Evolutionary conservation across 2,888 invertebrate genomes (phyloP).

Genomic region (Melanophora roralis): DNA sequence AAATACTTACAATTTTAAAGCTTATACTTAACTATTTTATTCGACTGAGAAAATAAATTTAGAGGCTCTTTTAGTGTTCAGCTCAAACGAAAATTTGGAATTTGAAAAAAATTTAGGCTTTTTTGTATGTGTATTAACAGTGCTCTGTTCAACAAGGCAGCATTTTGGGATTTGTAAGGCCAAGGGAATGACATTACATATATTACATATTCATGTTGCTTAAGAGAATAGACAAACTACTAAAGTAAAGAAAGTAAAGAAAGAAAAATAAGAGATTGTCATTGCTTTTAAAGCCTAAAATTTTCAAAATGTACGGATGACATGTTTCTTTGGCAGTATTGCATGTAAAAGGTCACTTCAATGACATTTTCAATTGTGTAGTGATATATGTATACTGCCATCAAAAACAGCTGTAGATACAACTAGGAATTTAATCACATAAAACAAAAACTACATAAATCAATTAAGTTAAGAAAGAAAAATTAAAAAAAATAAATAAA

Average conservation of each 20-base stretch:
- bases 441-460: not conserved
- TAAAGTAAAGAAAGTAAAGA: conserved; percentile 3
- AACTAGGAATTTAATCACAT: not conserved
- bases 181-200: conserved; percentile 60
- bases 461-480: not conserved
- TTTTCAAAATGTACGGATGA: conserved; percentile 25
- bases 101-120: not conserved
- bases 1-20: no score
- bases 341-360: conserved; percentile 34
- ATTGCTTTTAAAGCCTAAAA: conserved; percentile 27
- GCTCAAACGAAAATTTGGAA: not conserved
- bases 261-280: conserved; percentile 9
- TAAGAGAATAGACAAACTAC: conserved; percentile 29
- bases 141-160: conserved; percentile 18
- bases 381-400: no score
- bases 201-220: conserved; percentile 64
- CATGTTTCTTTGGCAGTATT: conserved; percentile 39
- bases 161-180: conserved; percentile 59
- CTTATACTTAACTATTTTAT: no score
- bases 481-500: not conserved
- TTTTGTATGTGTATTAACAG: conserved; percentile 23
- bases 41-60: no score
- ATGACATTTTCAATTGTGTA: conserved; percentile 13
- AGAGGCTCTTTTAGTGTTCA: not conserved
- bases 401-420: not conserved